Base-by-base conservation (phyloP, 1,140 invertebrate species). In the Argopecten irradians region DNA sequence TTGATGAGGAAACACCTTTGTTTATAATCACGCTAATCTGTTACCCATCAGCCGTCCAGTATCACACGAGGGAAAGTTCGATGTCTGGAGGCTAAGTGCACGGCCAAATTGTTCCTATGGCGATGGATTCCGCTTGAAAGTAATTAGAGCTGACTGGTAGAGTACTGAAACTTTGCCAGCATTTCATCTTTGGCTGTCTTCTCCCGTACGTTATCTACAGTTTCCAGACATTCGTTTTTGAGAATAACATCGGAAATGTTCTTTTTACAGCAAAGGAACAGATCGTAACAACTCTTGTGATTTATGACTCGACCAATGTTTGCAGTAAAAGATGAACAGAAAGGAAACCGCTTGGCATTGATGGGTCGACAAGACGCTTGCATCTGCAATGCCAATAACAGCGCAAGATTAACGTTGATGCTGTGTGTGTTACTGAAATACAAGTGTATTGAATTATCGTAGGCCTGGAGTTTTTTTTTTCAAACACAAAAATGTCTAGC, bases 321-420 rank as follows among this genome's bases (percentile, higher is more conserved):
- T 71, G 1, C 55, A 71, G 16, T 71, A 71, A 5, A 28, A 3
- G 22, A 71, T 71, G 55, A 71, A 28, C 55, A 71, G 22, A 71
- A 71, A 71, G 22, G 28, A 71, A 71, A 71, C n/a, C 55, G 55
- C 55, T 71, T 71, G 22, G 55, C 55, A 71, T 71, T 71, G 55
- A 71, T 28, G 55, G n/a, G n/a, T 71, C 55, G n/a, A 16, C n/a
- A 71, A n/a, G n/a, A 11, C 55, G 22, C 55, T 71, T 71, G 19
- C n/a, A 71, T 71, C 22, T 71, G 55, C 55, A 71, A 71, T n/a
- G 55, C n/a, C 55, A 71, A 71, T 71, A 71, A n/a, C n/a, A 71
- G 55, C 55, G 55, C 14, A 71, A 71, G n/a, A 71, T 28, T 71
- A 71, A 71, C 55, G 55, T 71, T 3, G 55, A 71, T 71, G 11